Percentiles rank a stretch among this genome's conserved stretches.
Conservation (phyloP, 2,113 vertebrate genomes). For the Picathartes gymnocephalus region DNA sequence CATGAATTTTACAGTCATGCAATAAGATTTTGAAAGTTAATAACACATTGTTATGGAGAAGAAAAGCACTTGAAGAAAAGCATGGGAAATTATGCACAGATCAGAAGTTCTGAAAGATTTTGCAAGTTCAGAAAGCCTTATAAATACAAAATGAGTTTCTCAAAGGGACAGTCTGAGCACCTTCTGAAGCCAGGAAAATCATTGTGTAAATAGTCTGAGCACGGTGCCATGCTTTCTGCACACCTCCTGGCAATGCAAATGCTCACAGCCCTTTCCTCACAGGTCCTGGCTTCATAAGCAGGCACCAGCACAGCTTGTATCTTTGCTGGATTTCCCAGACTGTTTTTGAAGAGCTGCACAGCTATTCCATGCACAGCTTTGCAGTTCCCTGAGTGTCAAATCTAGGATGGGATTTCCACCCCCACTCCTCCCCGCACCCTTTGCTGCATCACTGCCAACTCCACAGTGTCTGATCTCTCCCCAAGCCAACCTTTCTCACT, state of each 20-base stretch:
- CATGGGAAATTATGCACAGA: background rate
- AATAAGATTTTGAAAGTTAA: slow-evolving; percentile 16
- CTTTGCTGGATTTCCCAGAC: background rate
- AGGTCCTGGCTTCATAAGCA: background rate
- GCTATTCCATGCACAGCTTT: background rate
- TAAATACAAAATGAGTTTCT: slow-evolving; percentile 27
- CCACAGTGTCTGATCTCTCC: background rate
- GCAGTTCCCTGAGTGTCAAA: background rate
- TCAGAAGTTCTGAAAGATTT: slow-evolving; percentile 11
- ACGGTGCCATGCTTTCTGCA: background rate
- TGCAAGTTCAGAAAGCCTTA: slow-evolving; percentile 21
- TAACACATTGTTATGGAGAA: slow-evolving; percentile 15
- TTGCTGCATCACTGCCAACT: background rate
- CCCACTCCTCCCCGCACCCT: background rate
- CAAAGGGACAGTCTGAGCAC: background rate
- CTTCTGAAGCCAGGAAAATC: background rate
- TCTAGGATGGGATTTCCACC: background rate
- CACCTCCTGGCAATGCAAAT: background rate
- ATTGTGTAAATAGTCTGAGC: background rate
- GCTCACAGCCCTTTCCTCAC: background rate
- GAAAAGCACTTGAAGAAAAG: background rate
- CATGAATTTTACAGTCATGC: background rate
- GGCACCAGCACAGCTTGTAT: background rate
- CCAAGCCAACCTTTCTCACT: background rate
- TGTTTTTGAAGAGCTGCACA: background rate